Base-by-base conservation (phyloP, 1,140 invertebrate species). In the Diorhabda sublineata region DNA sequence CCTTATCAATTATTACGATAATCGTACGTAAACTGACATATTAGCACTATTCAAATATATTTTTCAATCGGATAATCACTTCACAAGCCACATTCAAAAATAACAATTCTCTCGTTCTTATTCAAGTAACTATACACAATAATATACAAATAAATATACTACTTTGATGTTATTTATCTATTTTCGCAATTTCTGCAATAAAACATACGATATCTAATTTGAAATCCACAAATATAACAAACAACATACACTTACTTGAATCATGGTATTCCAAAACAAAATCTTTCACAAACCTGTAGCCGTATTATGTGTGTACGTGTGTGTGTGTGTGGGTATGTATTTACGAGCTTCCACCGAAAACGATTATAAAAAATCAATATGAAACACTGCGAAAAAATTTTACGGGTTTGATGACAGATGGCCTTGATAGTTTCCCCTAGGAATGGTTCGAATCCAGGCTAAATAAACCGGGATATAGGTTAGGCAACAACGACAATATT, bases 171-270 rank as follows among this genome's bases (percentile, higher is more conserved):
- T 52, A 52, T 52, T 52, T 52, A 52, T 52, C 47, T 52, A 52
- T 52, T 52, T 52, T 52, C 47, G 47, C 47, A n/a, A 8, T 8
- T 6, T 52, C 2, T 52, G 47, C 47, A n/a, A 52, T 26, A 26
- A 26, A 26, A 26, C 26, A 26, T 26, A 26, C 26, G 26, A 26
- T 26, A 26, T 26, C 26, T 26, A 26, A 26, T 56, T 56, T 56
- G 52, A 56, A 56, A 56, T 7, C 52, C n/a, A 6, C 6, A 7
- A n/a, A 56, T 56, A 52, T 52, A 52, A 52, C 11, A 58, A 42
- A 67, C 59, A 60, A 67, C 57, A 67, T 60, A 61, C 59, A 66
- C 74, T 76, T 70, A 76, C 73, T 67, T 70, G 68, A 70, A 72
- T 65, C 66, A 70, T 72, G 72, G 70, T 72, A 72, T 70, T 67